Percentiles rank a stretch among this genome's conserved stretches.
These are phyloP conservation scores for Pollenia amentaria DNA, from an alignment of 2,888 invertebrate genomes.

Conservation along the genomic window DNA sequence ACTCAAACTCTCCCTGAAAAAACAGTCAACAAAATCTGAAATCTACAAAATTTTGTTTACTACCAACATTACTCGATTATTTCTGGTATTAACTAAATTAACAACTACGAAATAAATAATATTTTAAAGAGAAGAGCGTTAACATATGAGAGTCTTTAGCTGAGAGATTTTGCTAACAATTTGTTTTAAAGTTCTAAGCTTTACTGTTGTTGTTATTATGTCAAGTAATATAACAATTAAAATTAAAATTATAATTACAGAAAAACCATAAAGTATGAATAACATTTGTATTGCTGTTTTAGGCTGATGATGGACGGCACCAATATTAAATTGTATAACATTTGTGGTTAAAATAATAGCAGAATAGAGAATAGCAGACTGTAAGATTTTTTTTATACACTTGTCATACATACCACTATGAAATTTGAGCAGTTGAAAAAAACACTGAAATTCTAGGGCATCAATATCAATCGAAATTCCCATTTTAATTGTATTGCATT, in stretches of 20 bases:
- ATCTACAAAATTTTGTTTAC: constrained; percentile 22
- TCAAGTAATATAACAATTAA: constrained; percentile 12
- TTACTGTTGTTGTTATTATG: constrained; percentile 18
- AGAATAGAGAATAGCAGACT: too few species aligned
- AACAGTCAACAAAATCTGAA: constrained; percentile 37
- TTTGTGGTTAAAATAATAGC: constrained; percentile 3
- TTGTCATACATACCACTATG: too few species aligned
- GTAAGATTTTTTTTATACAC: too few species aligned
- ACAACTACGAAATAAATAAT: constrained; percentile 19
- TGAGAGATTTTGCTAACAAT: constrained; percentile 12
- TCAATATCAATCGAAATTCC: too few species aligned
- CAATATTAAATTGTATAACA: constrained; percentile 4
- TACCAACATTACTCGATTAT: constrained; percentile 62
- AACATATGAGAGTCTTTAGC: background rate
- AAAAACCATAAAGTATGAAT: constrained; percentile 6
- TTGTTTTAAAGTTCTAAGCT: constrained; percentile 34
- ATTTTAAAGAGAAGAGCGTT: constrained; percentile 4
- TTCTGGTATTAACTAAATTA: constrained; percentile 52
- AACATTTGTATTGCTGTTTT: background rate
- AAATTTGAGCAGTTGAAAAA: too few species aligned
- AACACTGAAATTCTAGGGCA: too few species aligned
- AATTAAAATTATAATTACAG: constrained; percentile 14
- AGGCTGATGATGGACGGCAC: background rate
- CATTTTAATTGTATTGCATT: too few species aligned
- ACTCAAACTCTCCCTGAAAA: constrained; percentile 39